phyloP scores from a whole-genome alignment of 2,113 vertebrate species.

The Cynoglossus semilaevis region DNA sequence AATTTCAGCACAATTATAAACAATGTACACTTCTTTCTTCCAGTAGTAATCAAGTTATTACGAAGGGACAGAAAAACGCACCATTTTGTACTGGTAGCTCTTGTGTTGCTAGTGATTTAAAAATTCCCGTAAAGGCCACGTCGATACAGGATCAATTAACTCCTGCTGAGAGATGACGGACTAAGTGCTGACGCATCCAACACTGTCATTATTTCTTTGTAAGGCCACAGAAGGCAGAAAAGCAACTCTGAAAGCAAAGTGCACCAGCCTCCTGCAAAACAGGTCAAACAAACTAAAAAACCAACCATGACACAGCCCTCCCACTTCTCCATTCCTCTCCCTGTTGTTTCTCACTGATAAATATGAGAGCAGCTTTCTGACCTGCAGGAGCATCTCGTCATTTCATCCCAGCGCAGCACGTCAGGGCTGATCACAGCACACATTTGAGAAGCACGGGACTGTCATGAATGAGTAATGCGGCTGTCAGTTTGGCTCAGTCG shows the following conservation, averaged over 20 bases:
- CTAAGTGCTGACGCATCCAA: background rate
- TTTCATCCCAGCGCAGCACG: constrained; percentile 49
- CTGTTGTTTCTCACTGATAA: constrained; percentile 59
- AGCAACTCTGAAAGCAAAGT: constrained; percentile 21
- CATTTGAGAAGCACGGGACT: constrained; percentile 47
- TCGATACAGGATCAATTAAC: constrained; percentile 10
- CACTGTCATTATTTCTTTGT: background rate
- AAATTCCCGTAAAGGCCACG: constrained; percentile 25
- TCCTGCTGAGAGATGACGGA: background rate
- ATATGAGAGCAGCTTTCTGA: constrained; percentile 68
- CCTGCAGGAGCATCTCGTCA: constrained; percentile 53
- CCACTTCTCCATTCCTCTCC: background rate
- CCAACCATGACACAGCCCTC: constrained; percentile 29
- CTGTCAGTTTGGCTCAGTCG: constrained; percentile 59
- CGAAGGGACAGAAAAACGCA: background rate
- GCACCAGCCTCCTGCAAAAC: constrained; percentile 48
- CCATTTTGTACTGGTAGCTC: background rate
- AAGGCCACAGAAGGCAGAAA: background rate
- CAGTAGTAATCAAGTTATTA: background rate
- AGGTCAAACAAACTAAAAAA: constrained; percentile 21
- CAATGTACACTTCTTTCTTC: too few relatives aligned
- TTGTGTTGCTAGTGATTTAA: constrained; percentile 2
- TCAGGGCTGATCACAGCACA: constrained; percentile 55
- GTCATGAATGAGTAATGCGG: constrained; percentile 66
- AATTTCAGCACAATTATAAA: too few relatives aligned